Evolutionary conservation across 2,797 vertebrate species (phyloP).

Genomic region (Setipinna tenuifilis): DNA sequence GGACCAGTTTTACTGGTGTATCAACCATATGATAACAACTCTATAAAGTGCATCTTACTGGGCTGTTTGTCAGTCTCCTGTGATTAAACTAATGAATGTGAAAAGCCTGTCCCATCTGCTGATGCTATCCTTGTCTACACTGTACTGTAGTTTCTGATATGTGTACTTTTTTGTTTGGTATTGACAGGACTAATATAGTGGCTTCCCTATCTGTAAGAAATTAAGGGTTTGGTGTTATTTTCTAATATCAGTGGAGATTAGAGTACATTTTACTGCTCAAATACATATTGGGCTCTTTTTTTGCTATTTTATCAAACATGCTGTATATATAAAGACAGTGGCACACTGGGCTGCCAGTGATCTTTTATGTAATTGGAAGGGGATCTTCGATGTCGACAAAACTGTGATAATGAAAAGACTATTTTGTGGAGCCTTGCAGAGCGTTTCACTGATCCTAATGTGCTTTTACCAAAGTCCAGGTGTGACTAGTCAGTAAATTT

Average conservation of each 20-base stretch:
- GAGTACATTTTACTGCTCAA: background rate
- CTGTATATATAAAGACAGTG: background rate
- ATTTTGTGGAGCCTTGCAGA: background rate
- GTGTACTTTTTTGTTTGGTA: background rate
- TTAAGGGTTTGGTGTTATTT: background rate
- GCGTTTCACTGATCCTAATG: background rate
- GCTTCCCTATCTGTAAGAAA: background rate
- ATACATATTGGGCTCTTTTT: background rate
- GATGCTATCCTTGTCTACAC: background rate
- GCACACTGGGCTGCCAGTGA: background rate
- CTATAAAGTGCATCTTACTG: no score
- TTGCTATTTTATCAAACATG: background rate
- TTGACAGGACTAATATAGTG: background rate
- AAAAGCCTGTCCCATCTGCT: background rate
- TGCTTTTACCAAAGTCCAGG: background rate
- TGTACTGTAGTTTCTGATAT: background rate
- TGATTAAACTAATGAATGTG: background rate
- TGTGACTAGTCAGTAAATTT: conserved; percentile 7
- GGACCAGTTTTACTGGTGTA: no score
- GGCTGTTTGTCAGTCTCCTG: no score
- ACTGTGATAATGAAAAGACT: background rate
- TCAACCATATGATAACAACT: no score
- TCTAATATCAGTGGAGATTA: background rate
- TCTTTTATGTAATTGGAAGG: background rate
- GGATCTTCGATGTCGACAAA: background rate